Percentiles rank a stretch among this genome's conserved stretches.
phyloP scores from a whole-genome alignment of 2,113 vertebrate genomes.

The Jacana jacana region DNA sequence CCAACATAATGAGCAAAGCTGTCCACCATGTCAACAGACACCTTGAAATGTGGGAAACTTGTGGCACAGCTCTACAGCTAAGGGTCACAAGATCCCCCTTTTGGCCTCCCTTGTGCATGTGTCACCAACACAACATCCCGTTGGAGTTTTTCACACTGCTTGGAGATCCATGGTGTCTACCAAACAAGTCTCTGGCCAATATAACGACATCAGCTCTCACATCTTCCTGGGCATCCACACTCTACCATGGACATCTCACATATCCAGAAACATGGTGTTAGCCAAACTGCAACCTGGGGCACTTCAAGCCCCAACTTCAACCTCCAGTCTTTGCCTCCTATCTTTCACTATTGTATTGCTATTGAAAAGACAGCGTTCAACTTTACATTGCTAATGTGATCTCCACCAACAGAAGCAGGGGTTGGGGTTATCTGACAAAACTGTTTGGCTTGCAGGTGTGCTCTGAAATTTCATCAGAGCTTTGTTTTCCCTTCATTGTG shows the following conservation, averaged over 20 bases:
- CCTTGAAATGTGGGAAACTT: fast-evolving
- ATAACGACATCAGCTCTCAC: background rate
- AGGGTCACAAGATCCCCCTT: background rate
- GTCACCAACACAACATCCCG: background rate
- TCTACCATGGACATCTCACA: background rate
- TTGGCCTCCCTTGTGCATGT: background rate
- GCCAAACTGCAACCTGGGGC: background rate
- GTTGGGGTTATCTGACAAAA: background rate
- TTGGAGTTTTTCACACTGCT: background rate
- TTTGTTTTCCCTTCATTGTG: background rate
- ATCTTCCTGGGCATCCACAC: background rate
- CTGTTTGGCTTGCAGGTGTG: background rate
- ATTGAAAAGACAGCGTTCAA: background rate
- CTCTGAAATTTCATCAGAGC: background rate
- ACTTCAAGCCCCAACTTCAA: background rate
- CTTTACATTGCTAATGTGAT: background rate
- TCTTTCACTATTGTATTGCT: background rate
- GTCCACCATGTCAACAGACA: background rate
- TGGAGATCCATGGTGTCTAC: background rate
- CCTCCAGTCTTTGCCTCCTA: background rate
- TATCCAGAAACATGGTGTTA: background rate
- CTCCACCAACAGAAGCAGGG: background rate
- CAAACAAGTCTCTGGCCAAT: background rate
- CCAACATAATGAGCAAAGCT: background rate
- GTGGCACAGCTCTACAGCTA: background rate